phyloP scores from a whole-genome alignment of 2,888 invertebrate species.

The Xylophagus ater region DNA sequence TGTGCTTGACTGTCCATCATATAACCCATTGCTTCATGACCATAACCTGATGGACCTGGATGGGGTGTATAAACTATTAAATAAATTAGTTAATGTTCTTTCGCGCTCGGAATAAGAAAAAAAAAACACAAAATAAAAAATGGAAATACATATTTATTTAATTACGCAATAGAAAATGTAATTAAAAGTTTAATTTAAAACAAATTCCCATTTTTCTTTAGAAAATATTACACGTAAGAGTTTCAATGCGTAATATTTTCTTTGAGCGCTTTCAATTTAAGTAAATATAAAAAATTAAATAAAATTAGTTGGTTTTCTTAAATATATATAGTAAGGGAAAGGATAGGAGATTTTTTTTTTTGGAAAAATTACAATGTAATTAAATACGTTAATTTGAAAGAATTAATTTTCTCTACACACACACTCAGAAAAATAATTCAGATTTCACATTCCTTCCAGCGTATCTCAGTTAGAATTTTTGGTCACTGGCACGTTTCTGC shows the following conservation, averaged over 20 bases:
- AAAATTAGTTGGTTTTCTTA: too few species aligned
- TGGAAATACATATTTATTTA: neutral
- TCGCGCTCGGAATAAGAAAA: slow-evolving; percentile 9
- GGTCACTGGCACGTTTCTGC: too few species aligned
- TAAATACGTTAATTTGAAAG: too few species aligned
- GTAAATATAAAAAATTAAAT: too few species aligned
- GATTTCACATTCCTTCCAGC: too few species aligned
- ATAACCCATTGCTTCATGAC: slow-evolving; percentile 94
- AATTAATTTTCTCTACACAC: too few species aligned
- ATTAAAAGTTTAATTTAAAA: too few species aligned
- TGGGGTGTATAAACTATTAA: slow-evolving; percentile 74
- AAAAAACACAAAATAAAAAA: neutral
- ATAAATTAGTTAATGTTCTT: slow-evolving; percentile 15
- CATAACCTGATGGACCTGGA: slow-evolving; percentile 93
- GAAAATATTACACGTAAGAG: neutral
- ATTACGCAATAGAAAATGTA: neutral
- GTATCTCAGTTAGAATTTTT: too few species aligned
- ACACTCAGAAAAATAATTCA: too few species aligned
- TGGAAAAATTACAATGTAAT: too few species aligned
- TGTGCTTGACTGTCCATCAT: slow-evolving; percentile 95
- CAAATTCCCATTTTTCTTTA: neutral
- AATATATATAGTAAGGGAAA: too few species aligned
- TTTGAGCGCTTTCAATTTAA: neutral
- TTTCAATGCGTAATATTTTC: neutral
- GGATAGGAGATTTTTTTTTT: too few species aligned